Evolutionary conservation across 2,113 vertebrate genomes (phyloP), one percentile per base, ranked within the genome.

Genomic region (Mormyrus iriodes): DNA sequence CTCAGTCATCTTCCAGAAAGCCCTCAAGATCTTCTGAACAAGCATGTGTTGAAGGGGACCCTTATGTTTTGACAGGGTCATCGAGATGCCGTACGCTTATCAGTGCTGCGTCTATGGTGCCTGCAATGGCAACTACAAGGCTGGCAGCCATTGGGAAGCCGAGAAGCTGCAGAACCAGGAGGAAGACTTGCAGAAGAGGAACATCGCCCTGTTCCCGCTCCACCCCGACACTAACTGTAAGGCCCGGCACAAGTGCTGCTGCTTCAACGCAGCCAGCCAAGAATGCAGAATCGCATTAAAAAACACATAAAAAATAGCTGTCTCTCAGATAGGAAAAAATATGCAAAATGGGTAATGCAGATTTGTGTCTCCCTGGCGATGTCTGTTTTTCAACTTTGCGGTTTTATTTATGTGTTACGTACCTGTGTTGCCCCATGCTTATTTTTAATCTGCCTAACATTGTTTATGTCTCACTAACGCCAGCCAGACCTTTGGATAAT

Each of bases 61-160:
- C 35, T 91, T 7, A n/a, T 27, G 76, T 87, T 9, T 89, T 39
- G 89, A 53, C 92, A 99, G 98, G 92, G 96, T 98, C 87, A 94
- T 99, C 2, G 98, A 99, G 94, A 98, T 97, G 91, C 98, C 98
- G 0, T 97, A 97, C 0, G 97, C 98, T 89, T 99, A 99, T 93
- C 98, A 99, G 95, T 99, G 98, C 94, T 99, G 98, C 27, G 94
- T 97, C 46, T 99, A 98, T 0, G 96, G 97, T 3, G 94, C 94
- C 88, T 99, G 98, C 90, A 94, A 94, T 82, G 90, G 92, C 89
- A 93, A 95, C 93, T 96, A 97, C 94, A 97, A 96, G 92, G 86
- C 94, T 7, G 90, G 92, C 0, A 93, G 89, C 91, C 97, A 96
- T 24, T 96, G 96, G 97, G 96, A 97, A 79, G 91, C 93, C 0